These are phyloP conservation scores for Crypturellus tataupa DNA, from an alignment of 2,797 vertebrate species.

Conservation along the genomic window DNA sequence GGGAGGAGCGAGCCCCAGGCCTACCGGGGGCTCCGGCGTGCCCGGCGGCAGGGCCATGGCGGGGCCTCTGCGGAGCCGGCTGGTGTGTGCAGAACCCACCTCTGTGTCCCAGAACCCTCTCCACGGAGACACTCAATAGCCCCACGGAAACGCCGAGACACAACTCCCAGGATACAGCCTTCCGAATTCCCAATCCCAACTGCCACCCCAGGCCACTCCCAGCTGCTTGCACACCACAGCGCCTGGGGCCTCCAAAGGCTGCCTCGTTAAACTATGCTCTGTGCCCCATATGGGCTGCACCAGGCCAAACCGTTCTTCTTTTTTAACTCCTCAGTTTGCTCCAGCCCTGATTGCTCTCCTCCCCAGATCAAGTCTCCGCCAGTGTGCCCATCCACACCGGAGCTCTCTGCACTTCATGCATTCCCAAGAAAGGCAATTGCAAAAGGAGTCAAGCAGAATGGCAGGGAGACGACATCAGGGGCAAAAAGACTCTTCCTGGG, in stretches of 20 bases:
- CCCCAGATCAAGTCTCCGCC: no score
- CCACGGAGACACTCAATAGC: neutral
- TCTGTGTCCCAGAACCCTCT: neutral
- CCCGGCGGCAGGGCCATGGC: neutral
- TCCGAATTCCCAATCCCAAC: no score
- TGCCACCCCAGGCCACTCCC: no score
- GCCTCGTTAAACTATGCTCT: no score
- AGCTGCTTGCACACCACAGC: neutral
- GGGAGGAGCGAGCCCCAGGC: no score
- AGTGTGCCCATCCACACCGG: no score
- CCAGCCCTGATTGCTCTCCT: no score
- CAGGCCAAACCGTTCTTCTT: neutral
- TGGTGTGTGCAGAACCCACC: no score
- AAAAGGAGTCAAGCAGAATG: neutral
- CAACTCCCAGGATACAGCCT: neutral
- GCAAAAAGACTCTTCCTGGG: neutral
- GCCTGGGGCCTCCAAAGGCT: neutral
- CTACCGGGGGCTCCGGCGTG: neutral
- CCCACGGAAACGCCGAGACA: neutral
- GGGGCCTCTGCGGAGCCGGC: no score
- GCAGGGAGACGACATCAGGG: neutral
- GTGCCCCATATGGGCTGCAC: no score
- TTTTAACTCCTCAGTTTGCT: no score
- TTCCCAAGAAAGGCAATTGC: neutral
- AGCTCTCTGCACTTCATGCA: neutral